Conservation (phyloP, 2,113 vertebrate genomes). For the Oxyura jamaicensis region DNA sequence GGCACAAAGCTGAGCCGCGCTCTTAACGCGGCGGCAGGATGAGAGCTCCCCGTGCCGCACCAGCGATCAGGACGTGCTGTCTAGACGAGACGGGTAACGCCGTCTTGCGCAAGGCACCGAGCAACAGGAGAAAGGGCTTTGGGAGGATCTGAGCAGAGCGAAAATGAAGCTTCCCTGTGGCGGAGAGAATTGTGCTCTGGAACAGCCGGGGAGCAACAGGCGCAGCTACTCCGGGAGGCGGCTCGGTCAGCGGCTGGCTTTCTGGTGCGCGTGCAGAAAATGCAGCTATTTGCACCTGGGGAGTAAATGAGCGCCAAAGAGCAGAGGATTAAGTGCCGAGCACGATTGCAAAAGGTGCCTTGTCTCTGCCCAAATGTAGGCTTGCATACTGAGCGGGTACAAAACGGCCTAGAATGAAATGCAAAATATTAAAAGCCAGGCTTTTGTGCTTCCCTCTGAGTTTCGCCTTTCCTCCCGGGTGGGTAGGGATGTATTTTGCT, state of each 20-base stretch:
- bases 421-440: background rate
- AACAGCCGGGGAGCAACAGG: background rate
- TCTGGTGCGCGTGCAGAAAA: background rate
- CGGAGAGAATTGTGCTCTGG: background rate
- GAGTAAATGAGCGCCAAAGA: background rate
- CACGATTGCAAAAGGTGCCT: background rate
- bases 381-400: background rate
- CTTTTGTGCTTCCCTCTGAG: background rate
- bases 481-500: background rate
- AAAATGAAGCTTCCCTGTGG: background rate
- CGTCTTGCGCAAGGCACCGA: background rate
- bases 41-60: background rate
- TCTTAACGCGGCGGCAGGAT: fast-evolving
- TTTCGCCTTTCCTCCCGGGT: background rate
- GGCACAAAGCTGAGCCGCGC: background rate
- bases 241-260: background rate
- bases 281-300: constrained; percentile 14
- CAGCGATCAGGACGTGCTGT: background rate
- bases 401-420: background rate
- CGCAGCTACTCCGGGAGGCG: background rate
- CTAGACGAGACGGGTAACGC: background rate
- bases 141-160: background rate
- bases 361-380: background rate
- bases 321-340: background rate
- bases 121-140: background rate